Evolutionary conservation across 2,797 vertebrate genomes (phyloP).

Genomic region (Crocidura indochinensis): DNA sequence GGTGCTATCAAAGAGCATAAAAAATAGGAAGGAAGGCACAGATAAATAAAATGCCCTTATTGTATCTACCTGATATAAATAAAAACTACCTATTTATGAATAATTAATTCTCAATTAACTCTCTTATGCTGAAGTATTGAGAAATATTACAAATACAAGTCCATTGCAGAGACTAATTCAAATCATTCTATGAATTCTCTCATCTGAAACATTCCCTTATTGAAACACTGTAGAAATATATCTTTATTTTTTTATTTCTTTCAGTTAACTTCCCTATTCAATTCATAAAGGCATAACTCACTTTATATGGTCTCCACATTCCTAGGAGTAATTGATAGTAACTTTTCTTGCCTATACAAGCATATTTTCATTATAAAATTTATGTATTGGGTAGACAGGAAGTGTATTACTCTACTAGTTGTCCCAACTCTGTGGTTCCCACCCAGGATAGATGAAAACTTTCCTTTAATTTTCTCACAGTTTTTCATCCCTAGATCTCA

Average conservation of each 20-base stretch:
- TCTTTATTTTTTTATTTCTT: slow-evolving; percentile 5
- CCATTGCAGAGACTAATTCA: neutral
- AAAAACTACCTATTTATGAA: slow-evolving; percentile 25
- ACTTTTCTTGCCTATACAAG: slow-evolving; percentile 51
- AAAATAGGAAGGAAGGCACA: slow-evolving; percentile 1
- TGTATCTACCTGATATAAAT: slow-evolving; percentile 52
- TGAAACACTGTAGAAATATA: neutral
- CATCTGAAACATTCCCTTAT: neutral
- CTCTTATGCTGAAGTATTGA: slow-evolving; percentile 35
- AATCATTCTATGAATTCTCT: slow-evolving; percentile 14
- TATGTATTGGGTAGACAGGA: neutral
- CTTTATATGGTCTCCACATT: slow-evolving; percentile 14
- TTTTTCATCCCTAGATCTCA: slow-evolving; percentile 48
- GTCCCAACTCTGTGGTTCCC: slow-evolving; percentile 17
- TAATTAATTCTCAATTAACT: slow-evolving; percentile 31
- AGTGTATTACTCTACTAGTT: slow-evolving; percentile 23
- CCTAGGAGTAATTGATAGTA: slow-evolving; percentile 6
- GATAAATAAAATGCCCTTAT: slow-evolving; percentile 53
- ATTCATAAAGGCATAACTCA: neutral
- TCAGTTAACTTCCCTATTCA: neutral
- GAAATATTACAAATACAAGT: neutral
- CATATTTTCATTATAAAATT: neutral
- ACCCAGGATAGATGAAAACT: neutral
- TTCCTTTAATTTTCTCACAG: slow-evolving; percentile 26
- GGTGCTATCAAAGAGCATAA: slow-evolving; percentile 31